Base-by-base conservation (phyloP, 1,140 invertebrate genomes). In the Drosophila nigrodunni region DNA sequence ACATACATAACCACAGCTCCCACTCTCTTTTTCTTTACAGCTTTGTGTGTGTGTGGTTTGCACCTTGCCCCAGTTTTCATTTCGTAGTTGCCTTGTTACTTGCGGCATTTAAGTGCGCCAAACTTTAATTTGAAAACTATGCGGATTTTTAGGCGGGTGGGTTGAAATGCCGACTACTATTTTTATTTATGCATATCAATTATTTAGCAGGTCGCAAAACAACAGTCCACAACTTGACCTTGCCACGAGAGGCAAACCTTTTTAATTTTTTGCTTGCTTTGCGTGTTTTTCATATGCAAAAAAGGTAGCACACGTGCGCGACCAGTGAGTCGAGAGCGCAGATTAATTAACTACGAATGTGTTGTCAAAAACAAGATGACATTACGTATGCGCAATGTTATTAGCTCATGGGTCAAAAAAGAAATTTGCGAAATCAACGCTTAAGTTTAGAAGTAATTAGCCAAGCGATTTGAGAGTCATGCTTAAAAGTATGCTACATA, bases 21-120 rank as follows among this genome's bases (percentile, higher is more conserved):
- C n/a, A 30, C 25, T 30, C 4, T 3, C 25, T 6, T 5, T 30
- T 30, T 30, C 25, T 30, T 2, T 30, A 30, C 25, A 44, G 37
- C 15, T 44, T 34, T 34, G 35, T 59, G 25, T 60, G 35, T 43
- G 44, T 64, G 54, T 50, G 21, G 8, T 35, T 60, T 64, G 49
- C 11, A 59, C 83, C 82, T 82, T 88, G 79, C 49, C 18, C 76
- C 59, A 64, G 59, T 60, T 73, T 74, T 52, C 46, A 73, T 58
- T 58, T 71, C 73, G 64, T 43, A 78, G 74, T 80, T 67, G 65
- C 43, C 61, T 39, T 64, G 55, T 60, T 74, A 64, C 69, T 80
- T 80, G 74, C 67, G 78, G 46, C 58, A 62, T 61, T 37, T 39
- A 62, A 62, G 46, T 62, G 35, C 35, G 47, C 11, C 21, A 54